These are phyloP conservation scores for Urosaurus nigricauda DNA, from an alignment of 2,797 vertebrate genomes.

Conservation along the genomic window DNA sequence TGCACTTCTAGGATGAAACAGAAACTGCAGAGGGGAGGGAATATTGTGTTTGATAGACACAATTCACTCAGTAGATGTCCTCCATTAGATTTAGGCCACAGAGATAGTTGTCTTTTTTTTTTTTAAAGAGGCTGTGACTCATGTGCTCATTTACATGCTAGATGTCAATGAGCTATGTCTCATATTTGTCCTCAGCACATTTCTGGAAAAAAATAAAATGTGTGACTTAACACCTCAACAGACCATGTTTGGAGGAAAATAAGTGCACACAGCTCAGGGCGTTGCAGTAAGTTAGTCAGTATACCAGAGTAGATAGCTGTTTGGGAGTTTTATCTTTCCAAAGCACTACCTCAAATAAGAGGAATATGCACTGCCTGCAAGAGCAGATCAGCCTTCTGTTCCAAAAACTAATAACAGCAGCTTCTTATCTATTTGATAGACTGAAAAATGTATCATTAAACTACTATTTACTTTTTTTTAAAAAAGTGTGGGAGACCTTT, in stretches of 20 bases:
- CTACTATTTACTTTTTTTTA: background rate
- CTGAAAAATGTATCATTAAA: background rate
- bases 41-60: background rate
- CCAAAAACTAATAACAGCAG: constrained; percentile 8
- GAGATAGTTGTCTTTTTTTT: background rate
- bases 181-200: background rate
- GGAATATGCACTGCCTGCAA: constrained; percentile 19
- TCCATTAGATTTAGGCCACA: no score
- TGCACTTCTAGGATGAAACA: no score
- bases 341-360: constrained; percentile 16
- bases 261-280: background rate
- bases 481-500: fast-evolving
- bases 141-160: background rate
- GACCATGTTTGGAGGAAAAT: background rate
- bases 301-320: constrained; percentile 1
- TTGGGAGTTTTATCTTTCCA: constrained; percentile 49
- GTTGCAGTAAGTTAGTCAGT: background rate
- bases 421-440: fast-evolving
- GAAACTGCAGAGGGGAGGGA: no score
- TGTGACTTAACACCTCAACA: background rate
- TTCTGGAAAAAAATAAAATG: background rate
- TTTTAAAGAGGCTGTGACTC: background rate
- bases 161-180: background rate
- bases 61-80: background rate
- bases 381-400: background rate